A percentile compares a stretch with the other conserved stretches of the same genome.
These are phyloP conservation scores for Arizona elegans DNA, from an alignment of 2,113 vertebrate species.

Conservation along the genomic window DNA sequence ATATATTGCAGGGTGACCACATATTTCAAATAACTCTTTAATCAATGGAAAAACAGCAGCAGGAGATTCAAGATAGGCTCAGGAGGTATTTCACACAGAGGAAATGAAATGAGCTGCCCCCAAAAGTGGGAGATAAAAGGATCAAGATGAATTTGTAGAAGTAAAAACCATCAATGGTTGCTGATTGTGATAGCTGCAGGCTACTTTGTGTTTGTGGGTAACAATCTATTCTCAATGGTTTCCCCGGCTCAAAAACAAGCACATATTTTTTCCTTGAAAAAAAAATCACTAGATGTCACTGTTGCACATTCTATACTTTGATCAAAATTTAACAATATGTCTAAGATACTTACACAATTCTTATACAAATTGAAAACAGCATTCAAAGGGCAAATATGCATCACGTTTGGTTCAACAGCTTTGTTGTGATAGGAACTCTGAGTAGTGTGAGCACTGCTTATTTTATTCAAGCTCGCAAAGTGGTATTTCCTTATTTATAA, in stretches of 20 bases:
- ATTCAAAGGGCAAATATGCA: background rate
- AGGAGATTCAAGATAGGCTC: background rate
- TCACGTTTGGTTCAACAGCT: slow-evolving; percentile 40
- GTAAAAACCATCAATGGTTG: background rate
- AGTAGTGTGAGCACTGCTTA: background rate
- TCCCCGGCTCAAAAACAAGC: background rate
- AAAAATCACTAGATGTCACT: slow-evolving; percentile 41
- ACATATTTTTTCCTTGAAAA: background rate
- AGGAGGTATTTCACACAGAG: background rate
- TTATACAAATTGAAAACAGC: background rate
- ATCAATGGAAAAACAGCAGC: background rate
- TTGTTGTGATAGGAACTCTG: slow-evolving; percentile 16
- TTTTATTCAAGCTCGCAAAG: background rate
- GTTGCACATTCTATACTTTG: slow-evolving; percentile 31
- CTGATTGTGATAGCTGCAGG: background rate
- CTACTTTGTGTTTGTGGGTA: background rate
- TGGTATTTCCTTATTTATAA: background rate
- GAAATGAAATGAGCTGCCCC: background rate
- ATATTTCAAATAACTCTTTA: background rate
- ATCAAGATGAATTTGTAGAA: background rate
- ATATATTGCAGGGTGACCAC: background rate
- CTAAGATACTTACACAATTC: fast-evolving
- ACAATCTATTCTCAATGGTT: background rate
- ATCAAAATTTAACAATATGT: background rate
- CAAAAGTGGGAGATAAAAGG: no score